Evolutionary conservation across 2,888 invertebrate genomes (phyloP).

Genomic region (Mesoligia furuncula): DNA sequence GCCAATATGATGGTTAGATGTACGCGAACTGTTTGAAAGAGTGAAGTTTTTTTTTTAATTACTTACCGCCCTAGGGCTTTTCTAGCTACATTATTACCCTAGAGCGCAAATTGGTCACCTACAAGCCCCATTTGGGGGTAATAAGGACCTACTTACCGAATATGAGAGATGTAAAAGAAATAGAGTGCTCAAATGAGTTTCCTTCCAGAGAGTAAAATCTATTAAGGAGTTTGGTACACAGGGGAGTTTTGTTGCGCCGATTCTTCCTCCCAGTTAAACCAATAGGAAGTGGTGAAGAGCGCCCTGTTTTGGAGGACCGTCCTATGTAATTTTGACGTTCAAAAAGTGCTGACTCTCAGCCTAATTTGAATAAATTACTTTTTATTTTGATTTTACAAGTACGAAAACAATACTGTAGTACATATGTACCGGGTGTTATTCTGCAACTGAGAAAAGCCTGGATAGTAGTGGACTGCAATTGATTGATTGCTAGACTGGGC

Average conservation of each 20-base stretch:
- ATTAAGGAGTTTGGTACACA: not conserved
- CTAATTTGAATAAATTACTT: not conserved
- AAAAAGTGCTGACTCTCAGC: too few relatives aligned
- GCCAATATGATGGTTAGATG: too few relatives aligned
- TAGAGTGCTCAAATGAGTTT: not conserved
- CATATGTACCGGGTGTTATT: not conserved
- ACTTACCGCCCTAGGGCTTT: too few relatives aligned
- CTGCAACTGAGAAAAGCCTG: not conserved
- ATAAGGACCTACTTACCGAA: too few relatives aligned
- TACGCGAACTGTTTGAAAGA: too few relatives aligned
- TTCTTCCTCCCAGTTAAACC: not conserved
- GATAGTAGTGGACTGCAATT: not conserved
- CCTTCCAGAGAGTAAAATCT: not conserved
- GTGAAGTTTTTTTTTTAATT: too few relatives aligned
- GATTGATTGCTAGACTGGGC: not conserved
- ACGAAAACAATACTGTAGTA: not conserved
- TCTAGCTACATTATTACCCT: too few relatives aligned
- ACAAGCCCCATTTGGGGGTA: too few relatives aligned
- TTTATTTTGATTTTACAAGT: not conserved
- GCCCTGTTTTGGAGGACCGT: not conserved
- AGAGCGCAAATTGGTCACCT: too few relatives aligned
- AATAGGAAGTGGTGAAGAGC: not conserved
- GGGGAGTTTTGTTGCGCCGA: not conserved
- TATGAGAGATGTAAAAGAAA: too few relatives aligned
- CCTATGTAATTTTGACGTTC: not conserved